Evolutionary conservation across 1,140 invertebrate genomes (phyloP).

Genomic region (Leguminivora glycinivorella): DNA sequence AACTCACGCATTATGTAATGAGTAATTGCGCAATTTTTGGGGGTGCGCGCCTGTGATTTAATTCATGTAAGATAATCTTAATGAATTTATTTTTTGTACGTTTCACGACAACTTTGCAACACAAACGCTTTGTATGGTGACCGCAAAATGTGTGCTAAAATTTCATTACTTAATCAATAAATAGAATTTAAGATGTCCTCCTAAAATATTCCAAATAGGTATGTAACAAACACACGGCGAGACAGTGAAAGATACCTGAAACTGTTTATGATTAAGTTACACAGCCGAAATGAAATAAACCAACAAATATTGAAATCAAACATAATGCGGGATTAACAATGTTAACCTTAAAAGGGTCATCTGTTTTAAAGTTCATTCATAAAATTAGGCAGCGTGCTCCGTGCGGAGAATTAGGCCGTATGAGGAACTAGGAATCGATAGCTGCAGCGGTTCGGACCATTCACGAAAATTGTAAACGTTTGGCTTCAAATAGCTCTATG

Average conservation of each 20-base stretch:
- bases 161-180: neutral
- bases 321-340: neutral
- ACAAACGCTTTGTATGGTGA: neutral
- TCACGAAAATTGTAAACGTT: neutral
- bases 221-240: neutral
- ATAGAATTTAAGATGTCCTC: neutral
- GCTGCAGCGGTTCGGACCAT: neutral
- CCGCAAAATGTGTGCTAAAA: neutral
- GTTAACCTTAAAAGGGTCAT: neutral
- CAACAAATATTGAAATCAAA: neutral
- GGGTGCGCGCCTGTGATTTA: neutral
- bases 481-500: neutral
- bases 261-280: neutral
- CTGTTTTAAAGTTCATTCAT: neutral
- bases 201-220: neutral
- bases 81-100: neutral
- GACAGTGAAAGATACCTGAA: neutral
- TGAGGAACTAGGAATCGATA: neutral
- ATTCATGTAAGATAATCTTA: neutral
- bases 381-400: neutral
- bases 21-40: neutral
- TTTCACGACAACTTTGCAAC: neutral
- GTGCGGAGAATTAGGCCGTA: neutral
- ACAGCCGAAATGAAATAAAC: neutral
- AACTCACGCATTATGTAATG: neutral